phyloP scores from a whole-genome alignment of 2,888 invertebrate genomes.

The Sepioteuthis lessoniana region DNA sequence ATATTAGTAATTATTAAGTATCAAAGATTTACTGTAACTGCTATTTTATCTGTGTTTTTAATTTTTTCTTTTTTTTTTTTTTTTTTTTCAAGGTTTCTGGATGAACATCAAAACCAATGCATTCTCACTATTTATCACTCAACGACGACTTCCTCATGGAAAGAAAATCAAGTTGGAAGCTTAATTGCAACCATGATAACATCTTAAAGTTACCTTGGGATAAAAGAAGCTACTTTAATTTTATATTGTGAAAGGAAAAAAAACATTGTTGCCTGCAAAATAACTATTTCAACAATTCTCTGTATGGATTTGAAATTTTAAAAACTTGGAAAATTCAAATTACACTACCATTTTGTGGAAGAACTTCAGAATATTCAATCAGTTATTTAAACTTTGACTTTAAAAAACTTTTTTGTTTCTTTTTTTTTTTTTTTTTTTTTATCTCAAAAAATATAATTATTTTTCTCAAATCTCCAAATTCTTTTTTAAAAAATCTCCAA shows the following conservation, averaged over 20 bases:
- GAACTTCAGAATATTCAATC: not conserved
- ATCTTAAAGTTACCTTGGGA: not conserved
- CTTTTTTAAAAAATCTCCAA: not conserved
- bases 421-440: too few species aligned
- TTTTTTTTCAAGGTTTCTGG: not conserved
- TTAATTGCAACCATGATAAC: slow-evolving; percentile 7
- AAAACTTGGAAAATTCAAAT: not conserved
- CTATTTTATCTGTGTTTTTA: not conserved
- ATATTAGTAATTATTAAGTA: not conserved
- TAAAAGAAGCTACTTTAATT: not conserved
- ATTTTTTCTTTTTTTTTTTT: not conserved
- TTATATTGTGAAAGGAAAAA: not conserved
- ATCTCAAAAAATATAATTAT: not conserved
- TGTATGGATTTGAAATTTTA: not conserved
- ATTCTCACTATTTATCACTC: not conserved
- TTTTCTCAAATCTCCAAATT: not conserved
- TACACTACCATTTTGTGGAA: not conserved
- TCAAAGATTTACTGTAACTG: not conserved
- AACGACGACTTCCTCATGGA: not conserved
- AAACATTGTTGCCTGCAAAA: not conserved
- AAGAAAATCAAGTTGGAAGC: not conserved
- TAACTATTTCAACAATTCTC: not conserved
- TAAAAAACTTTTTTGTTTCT: too few species aligned
- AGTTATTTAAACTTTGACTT: not conserved
- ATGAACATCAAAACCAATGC: not conserved